Evolutionary conservation across 2,888 invertebrate genomes (phyloP), one percentile per base, ranked within the genome.

Genomic region (Allophyes oxyacanthae): DNA sequence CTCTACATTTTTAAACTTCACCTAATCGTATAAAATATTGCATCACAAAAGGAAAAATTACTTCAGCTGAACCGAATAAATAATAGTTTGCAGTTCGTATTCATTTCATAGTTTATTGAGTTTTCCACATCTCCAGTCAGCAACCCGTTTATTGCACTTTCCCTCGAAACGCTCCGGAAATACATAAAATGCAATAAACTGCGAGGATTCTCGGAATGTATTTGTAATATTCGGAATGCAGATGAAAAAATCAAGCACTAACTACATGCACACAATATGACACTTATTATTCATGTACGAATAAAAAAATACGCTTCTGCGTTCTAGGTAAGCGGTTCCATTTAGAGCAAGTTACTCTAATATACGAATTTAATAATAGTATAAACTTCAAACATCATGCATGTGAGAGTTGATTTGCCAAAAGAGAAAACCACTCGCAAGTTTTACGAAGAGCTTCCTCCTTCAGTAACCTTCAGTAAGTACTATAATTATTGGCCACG

Each of bases 141-240:
- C 44, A 30, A 43, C 38, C 43, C 32, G 43, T 33, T n/a, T n/a
- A n/a, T n/a, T n/a, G n/a, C n/a, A 5, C 14, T 10, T 37, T 10
- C 25, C 20, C 25, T 11, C 25, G 13, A 33, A 57, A 6, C 13
- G 25, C 6, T 20, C 15, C 10, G 25, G 14, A 64, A 46, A 48
- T 53, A 38, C 38, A 38, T 14, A 3, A 52, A 14, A 60, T 43
- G 13, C 13, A 41, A 41, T 50, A 40, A 28, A 10, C 13, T 33
- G 15, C 14, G 9, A 33, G 25, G n/a, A 34, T 34, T 8, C 25
- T 5, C 2, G 8, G 10, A 14, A 13, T 8, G 3, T 34, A 28
- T 42, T 2, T 34, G 11, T 5, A 44, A 44, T 54, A 32, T 46
- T 30, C 9, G 13, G 13, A 14, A 42, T 10, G 30, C 28, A 6